A percentile compares a stretch with the other conserved stretches of the same genome.
Conservation (phyloP, 2,113 vertebrate genomes). For the Acrocephalus kingi region DNA sequence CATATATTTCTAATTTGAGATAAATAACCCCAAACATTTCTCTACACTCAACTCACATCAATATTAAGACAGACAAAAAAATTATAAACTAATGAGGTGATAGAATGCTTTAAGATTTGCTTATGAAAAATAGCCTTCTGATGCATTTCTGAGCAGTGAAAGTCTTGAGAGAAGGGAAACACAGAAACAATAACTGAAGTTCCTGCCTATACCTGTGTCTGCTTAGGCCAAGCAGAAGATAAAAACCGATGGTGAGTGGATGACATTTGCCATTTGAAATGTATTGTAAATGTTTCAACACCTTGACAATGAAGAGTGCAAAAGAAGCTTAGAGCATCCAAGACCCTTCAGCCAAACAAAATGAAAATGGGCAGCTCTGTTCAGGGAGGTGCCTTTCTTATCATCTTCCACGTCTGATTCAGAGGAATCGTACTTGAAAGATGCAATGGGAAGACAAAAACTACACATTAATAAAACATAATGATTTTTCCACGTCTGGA, state of each 20-base stretch:
- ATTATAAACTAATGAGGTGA: not conserved
- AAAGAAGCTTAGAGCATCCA: not conserved
- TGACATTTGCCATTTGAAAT: not conserved
- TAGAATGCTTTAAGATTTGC: not conserved
- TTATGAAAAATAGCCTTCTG: not conserved
- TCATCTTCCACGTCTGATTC: not conserved
- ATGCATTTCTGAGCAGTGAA: constrained; percentile 2
- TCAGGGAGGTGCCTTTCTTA: constrained; percentile 8
- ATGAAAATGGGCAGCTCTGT: constrained; percentile 17
- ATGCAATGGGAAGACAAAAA: not conserved
- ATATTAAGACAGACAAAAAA: constrained; percentile 16
- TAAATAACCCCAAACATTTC: not conserved
- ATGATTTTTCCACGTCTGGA: not conserved
- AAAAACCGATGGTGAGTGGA: not conserved
- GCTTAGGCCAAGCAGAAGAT: not conserved
- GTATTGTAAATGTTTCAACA: constrained; percentile 43
- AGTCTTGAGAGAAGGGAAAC: constrained; percentile 10
- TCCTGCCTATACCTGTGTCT: not conserved
- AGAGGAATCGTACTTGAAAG: not conserved
- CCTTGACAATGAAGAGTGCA: not conserved
- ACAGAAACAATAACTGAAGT: not conserved
- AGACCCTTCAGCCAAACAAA: constrained; percentile 42
- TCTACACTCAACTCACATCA: not conserved
- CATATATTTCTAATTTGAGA: not conserved
- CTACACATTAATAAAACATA: not conserved